Base-by-base conservation (phyloP, 2,797 vertebrate species). In the Hapalemur alaotrensis region DNA sequence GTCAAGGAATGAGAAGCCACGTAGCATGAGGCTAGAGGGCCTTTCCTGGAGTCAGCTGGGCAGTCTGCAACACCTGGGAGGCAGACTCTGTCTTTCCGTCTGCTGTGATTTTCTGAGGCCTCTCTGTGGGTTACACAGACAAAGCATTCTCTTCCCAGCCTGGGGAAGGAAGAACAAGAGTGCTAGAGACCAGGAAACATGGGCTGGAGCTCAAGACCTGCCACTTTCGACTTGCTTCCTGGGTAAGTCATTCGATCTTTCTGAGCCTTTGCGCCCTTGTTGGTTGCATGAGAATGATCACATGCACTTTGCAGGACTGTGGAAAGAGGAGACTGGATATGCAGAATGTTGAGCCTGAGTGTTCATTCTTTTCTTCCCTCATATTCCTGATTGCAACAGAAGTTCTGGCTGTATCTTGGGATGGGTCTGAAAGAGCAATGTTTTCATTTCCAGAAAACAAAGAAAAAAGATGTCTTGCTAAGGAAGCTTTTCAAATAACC, bases 401-500 rank as follows among this genome's bases (percentile, higher is more conserved):
- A 84, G 85, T 86, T 43, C 52, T 63, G 38, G 30, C n/a, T 83
- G 0, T 30, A 4, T 38, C 59, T 48, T 67, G 61, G 12, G n/a
- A 38, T 61, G 32, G 28, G 7, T 94, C 30, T 72, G 32, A 85
- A 57, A 89, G 95, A 85, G 4, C 72, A 88, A 32, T n/a, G 61
- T n/a, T 78, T 91, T 61, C 22, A 54, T 59, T 88, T 90, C 38
- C 32, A 89, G 78, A 89, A 89, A 80, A 70, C 41, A 79, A 73
- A 89, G 38, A n/a, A 20, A 82, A 81, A 61, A 70, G 73, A 65
- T 11, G 14, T 57, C 18, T 89, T 96, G 30, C 18, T 13, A 48
- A 90, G 59, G 67, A 84, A 67, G 1, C 7, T 91, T 87, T 76
- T n/a, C 15, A 91, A 59, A 84, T 50, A 61, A 57, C 67, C 18